Evolutionary conservation across 2,888 invertebrate species (phyloP), one percentile per base, ranked within the genome.

Genomic region (Apantesis nais): DNA sequence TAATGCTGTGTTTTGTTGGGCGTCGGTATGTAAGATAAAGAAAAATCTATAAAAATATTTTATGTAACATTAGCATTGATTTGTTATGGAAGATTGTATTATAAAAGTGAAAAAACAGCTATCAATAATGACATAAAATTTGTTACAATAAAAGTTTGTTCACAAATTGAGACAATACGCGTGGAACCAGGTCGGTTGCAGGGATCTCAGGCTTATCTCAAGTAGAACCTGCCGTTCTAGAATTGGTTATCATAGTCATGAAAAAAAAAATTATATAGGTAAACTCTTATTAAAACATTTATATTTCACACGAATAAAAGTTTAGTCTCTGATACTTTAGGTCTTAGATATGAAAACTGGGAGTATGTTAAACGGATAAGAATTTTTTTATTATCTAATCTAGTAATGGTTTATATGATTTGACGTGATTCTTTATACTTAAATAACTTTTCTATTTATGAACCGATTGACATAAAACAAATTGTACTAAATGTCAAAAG

Each of bases 1-100:
- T 66, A 22, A 39, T 52, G 25, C 29, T 39, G 39, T 34, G n/a
- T 44, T 41, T 62, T 12, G 48, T 12, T 5, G n/a, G 39, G 52
- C 41, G 39, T n/a, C n/a, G 52, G 68, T 55, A 68, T 34, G 63
- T 68, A 31, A 16, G 58, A 58, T 58, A 16, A 29, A 58, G 14
- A 29, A 29, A 29, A 14, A 22, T 52, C 48, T 9, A n/a, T 11
- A 52, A 52, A 52, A 52, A 22, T 52, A n/a, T n/a, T 52, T 52
- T 8, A n/a, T 52, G 11, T 52, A 52, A 52, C n/a, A 52, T n/a
- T 52, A n/a, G 48, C n/a, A 9, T n/a, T 52, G 48, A n/a, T 48
- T 48, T 48, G 2, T 48, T 22, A 48, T 22, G 11, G n/a, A 52
- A n/a, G 2, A 52, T 52, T 52, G 22, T 9, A 1, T 48, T 8